Base-by-base conservation (phyloP, 2,113 vertebrate genomes). In the Castor canadensis region DNA sequence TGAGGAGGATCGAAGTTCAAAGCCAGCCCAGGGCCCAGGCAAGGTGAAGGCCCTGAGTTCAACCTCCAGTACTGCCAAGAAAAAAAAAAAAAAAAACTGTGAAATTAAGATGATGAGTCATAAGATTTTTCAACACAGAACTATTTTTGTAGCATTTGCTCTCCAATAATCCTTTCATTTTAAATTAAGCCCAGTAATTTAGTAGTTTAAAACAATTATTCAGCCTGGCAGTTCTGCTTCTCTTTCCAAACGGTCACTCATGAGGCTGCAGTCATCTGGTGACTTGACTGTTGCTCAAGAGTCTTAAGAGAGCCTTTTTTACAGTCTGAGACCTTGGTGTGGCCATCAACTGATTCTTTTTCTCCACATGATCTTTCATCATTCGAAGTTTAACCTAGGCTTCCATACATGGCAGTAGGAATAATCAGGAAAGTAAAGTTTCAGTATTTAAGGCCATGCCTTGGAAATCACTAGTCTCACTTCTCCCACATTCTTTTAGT, bases 111-210 rank as follows among this genome's bases (percentile, higher is more conserved):
- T 79, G 8, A n/a, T 67, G 24, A 86, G 13, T 79, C 35, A 56
- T 47, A 64, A 32, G 73, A 19, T 58, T 87, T 91, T 92, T 28
- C 35, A 87, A 58, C 15, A 32, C 72, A 69, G 45, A 80, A 38
- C 8, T 91, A 16, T 87, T 91, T 93, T 85, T 56, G 9, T 62
- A 90, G 40, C 32, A 87, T 56, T 96, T 66, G 38, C 40, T 96
- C 3, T 71, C 20, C 69, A 76, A 49, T 5, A 72, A 15, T 35
- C 12, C 10, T 17, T 71, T 49, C 49, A 11, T 35, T 12, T 1
- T 64, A 62, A 72, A 26, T 64, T 40, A 83, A 67, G n/a, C 56
- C 72, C 58, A 91, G 40, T 76, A 87, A 52, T 69, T 72, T 84
- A 58, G 89, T 76, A 43, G 5, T 75, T 91, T 95, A 77, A 72